A percentile compares a stretch with the other conserved stretches of the same genome.
Evolutionary conservation across 2,797 vertebrate species (phyloP).

Genomic region (Sebastes jordani): DNA sequence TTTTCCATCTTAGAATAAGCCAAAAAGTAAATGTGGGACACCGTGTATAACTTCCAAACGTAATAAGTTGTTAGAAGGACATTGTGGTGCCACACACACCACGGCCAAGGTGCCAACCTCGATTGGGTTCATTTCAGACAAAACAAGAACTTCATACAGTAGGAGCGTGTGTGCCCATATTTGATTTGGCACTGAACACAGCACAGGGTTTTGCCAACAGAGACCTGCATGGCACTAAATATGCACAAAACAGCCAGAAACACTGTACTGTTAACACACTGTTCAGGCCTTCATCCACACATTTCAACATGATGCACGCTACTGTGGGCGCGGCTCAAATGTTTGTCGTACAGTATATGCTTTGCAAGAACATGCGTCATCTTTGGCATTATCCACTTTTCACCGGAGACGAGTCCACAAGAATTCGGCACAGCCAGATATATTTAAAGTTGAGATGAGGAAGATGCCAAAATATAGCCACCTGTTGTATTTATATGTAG

Average conservation of each 20-base stretch:
- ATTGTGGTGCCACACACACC: not conserved
- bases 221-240: conserved; percentile 16
- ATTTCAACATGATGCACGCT: conserved; percentile 8
- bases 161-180: not conserved
- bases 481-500: not conserved
- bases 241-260: not conserved
- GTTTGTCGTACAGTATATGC: not conserved
- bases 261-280: not conserved
- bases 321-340: conserved; percentile 13
- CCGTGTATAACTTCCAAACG: not conserved
- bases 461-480: not conserved
- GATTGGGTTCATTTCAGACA: not conserved
- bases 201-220: conserved; percentile 6
- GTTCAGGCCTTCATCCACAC: not conserved
- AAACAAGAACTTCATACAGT: conserved; percentile 1
- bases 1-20: not conserved
- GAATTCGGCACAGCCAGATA: not conserved
- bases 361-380: conserved; percentile 22
- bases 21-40: not conserved
- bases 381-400: conserved; percentile 17
- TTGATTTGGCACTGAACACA: conserved; percentile 21
- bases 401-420: not conserved
- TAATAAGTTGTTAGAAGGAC: not conserved
- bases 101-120: not conserved
- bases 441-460: not conserved